Conservation (phyloP, 2,888 invertebrate genomes). For the Rhyacophila evoluta region DNA sequence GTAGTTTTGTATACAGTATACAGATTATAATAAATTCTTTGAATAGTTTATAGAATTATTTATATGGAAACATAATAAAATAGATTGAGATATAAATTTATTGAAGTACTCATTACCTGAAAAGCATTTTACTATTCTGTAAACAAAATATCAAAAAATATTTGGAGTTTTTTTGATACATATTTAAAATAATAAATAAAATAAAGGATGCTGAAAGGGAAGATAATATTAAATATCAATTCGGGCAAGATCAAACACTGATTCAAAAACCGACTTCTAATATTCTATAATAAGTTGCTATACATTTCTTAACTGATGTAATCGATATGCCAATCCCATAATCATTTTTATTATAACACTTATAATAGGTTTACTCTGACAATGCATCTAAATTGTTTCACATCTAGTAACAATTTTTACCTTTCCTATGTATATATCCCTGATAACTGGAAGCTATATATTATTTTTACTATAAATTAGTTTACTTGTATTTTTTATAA, state of each 20-base stretch:
- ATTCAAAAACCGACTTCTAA: not conserved
- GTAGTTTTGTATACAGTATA: not conserved
- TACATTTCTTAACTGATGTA: constrained; percentile 24
- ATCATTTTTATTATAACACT: constrained; percentile 19
- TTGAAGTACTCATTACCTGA: not conserved
- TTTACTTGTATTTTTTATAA: not conserved
- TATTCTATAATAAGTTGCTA: not conserved
- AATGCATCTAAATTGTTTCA: constrained; percentile 24
- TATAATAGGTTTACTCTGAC: not conserved
- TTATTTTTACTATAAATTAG: not conserved
- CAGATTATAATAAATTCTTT: not conserved
- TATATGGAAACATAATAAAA: not conserved
- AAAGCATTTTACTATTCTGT: not conserved
- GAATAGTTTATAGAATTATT: not conserved
- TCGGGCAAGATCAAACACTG: not conserved
- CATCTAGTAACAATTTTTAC: constrained; percentile 23
- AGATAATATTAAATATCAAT: no score
- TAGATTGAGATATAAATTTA: not conserved
- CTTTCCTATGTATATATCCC: constrained; percentile 23
- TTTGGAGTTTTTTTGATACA: no score
- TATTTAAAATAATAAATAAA: no score
- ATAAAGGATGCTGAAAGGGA: no score
- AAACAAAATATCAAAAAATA: not conserved
- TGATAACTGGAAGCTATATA: constrained; percentile 34
- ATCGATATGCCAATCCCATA: constrained; percentile 22